Conservation (phyloP, 2,797 vertebrate species). For the Pipistrellus pipistrellus region DNA sequence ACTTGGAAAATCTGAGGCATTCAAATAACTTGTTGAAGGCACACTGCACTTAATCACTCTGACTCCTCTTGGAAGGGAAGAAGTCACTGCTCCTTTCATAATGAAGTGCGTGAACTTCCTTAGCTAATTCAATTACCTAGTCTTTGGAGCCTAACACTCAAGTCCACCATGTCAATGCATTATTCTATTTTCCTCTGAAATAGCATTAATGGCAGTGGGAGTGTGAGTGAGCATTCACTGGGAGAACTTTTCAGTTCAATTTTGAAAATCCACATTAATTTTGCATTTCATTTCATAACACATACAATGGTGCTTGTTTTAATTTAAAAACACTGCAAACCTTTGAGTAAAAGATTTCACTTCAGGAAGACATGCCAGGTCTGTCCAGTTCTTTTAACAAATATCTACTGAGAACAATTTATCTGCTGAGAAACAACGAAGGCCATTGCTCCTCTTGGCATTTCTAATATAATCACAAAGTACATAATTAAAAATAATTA, state of each 20-base stretch:
- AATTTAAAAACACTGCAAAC: constrained; percentile 49
- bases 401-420: constrained; percentile 36
- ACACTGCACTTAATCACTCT: background rate
- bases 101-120: background rate
- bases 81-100: background rate
- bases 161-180: background rate
- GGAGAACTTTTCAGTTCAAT: background rate
- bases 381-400: constrained; percentile 2
- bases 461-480: background rate
- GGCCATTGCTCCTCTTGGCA: background rate
- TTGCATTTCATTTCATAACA: constrained; percentile 26
- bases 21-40: background rate
- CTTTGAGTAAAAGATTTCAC: background rate
- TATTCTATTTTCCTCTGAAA: background rate
- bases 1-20: background rate
- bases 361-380: background rate
- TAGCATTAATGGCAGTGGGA: background rate
- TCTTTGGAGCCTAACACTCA: background rate
- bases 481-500: constrained; percentile 23
- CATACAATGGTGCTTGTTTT: background rate
- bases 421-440: constrained; percentile 14
- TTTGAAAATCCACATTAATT: constrained; percentile 14
- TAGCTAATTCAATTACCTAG: background rate
- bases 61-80: background rate
- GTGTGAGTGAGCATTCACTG: background rate